Base-by-base conservation (phyloP, 2,797 vertebrate species). In the Sebastes dallii region DNA sequence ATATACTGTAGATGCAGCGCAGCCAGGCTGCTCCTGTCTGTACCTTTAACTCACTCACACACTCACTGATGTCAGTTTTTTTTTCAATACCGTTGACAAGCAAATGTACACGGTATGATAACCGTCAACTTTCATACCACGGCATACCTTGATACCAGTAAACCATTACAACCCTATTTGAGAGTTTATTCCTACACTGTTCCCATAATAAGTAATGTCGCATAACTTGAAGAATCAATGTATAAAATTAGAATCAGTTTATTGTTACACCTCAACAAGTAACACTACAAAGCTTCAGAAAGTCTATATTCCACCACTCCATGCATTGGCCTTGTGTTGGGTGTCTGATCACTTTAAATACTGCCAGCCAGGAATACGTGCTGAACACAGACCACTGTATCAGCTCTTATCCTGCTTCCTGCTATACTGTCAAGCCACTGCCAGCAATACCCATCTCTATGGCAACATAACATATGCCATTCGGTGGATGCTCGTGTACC, bases 391-490 rank as follows among this genome's bases (percentile, higher is more conserved):
- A 86, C 4, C 50, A 55, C 52, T 61, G 69, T 22, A 80, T 80
- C 79, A 82, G 71, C 81, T 82, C 79, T 34, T 72, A 55, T 82
- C 27, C 71, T 58, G 65, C 74, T 74, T 70, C 52, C 80, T 83
- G 69, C 56, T 78, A 75, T 6, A 65, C 36, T 60, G 39, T 77
- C 75, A 66, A 73, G 66, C 61, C 29, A 16, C 81, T 56, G 78
- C 67, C 75, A 81, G 64, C 64, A 27, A 68, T 55, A 39, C 67
- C 64, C 75, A 82, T 88, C 79, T 80, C 81, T 72, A 86, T 84
- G 87, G 84, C 81, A 83, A 83, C 75, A 60, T 75, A 61, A 62
- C 56, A 25, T 82, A 34, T 73, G 69, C 70, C 65, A 73, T 73
- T 75, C 65, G 70, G 66, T 66, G 55, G 79, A 71, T 1, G 25